phyloP scores from a whole-genome alignment of 1,140 invertebrate genomes.

The Drosophila yakuba region DNA sequence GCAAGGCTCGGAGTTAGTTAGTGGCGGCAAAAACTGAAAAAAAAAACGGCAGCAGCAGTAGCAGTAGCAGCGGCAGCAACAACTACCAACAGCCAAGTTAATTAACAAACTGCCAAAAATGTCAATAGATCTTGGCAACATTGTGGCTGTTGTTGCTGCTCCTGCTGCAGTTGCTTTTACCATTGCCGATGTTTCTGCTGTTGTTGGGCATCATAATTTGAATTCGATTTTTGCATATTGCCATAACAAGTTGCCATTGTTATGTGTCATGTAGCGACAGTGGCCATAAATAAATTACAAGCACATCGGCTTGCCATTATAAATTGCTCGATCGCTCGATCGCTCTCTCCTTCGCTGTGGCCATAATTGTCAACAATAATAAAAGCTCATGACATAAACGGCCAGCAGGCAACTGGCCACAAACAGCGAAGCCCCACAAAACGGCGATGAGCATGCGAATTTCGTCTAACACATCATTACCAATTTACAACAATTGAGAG shows the following conservation, averaged over 20 bases:
- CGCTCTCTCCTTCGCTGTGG: constrained; percentile 40
- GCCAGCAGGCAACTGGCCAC: constrained; percentile 49
- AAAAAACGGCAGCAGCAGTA: constrained; percentile 31
- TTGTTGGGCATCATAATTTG: constrained; percentile 76
- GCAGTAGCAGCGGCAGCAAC: constrained; percentile 28
- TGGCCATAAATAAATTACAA: constrained; percentile 82
- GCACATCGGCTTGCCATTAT: constrained; percentile 71
- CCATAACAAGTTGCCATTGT: constrained; percentile 82
- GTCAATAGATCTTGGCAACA: constrained; percentile 65
- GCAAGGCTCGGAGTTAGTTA: constrained; percentile 68
- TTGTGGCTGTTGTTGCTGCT: constrained; percentile 22
- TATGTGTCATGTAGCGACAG: constrained; percentile 81
- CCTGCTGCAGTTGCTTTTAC: constrained; percentile 9
- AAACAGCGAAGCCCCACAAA: constrained; percentile 14
- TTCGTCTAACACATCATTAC: constrained; percentile 62
- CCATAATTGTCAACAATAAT: constrained; percentile 80
- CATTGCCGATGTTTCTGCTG: constrained; percentile 39
- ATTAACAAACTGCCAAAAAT: constrained; percentile 84
- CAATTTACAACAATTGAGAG: constrained; percentile 60
- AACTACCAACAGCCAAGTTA: constrained; percentile 68
- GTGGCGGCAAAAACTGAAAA: constrained; percentile 35
- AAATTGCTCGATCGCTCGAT: constrained; percentile 61
- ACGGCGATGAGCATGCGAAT: constrained; percentile 59
- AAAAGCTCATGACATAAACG: constrained; percentile 65
- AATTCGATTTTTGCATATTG: constrained; percentile 82